Evolutionary conservation across 2,888 invertebrate genomes (phyloP), one percentile per base, ranked within the genome.

Genomic region (Cheilosia vulpina): DNA sequence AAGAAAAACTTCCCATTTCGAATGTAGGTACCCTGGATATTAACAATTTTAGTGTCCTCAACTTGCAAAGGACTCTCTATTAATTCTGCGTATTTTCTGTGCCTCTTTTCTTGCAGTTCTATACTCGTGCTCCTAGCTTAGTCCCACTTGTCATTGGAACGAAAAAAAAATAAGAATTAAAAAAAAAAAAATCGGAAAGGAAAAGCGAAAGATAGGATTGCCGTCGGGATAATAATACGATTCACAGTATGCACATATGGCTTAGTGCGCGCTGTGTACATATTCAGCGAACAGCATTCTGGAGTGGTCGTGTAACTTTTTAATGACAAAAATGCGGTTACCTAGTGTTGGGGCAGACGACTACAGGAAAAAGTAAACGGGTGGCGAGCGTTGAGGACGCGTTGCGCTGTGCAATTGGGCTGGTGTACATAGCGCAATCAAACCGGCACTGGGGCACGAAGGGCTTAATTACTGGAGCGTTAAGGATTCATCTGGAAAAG

Each of bases 301-400:
- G 76, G 76, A 87, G 83, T 76, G 76, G 73, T 55, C 78, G 81
- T 79, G 85, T 85, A 82, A 85, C 85, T 87, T 87, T 87, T 87
- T 87, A 87, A 87, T 87, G 82, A 85, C 71, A 81, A 81, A 87
- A 82, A 82, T 87, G 87, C 76, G 87, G 85, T 81, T 87, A 78
- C 76, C 81, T 76, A 78, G 80, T 78, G 71, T 45, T 47, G 57
- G 78, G 62, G 75, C 63, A 71, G 73, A 81, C 69, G 75, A 75
- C 78, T 85, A 85, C 71, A 73, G 66, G 19, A 72, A 78, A 76
- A 84, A 82, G 57, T 78, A 85, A 78, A 85, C 53, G 52, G 24
- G 62, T 57, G 58, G 72, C 57, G 55, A 75, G 41, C 43, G 52
- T 57, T 72, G 57, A 57, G 60, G 53, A 60, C 41, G 69, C 71